A percentile compares a stretch with the other conserved stretches of the same genome.
phyloP scores from a whole-genome alignment of 2,888 invertebrate species.

The Tupiocoris notatus region DNA sequence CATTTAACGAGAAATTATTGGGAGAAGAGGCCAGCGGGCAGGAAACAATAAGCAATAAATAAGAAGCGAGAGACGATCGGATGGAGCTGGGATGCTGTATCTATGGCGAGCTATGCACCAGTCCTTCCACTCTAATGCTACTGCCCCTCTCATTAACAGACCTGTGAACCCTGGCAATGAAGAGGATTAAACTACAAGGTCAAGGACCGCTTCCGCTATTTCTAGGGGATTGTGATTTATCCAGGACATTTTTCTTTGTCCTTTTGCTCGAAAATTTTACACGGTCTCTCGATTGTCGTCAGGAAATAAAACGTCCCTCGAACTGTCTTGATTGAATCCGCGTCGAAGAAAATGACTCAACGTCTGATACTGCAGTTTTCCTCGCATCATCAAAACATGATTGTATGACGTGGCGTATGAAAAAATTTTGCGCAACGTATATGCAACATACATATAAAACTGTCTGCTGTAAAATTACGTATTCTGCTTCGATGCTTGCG shows the following conservation, averaged over 20 bases:
- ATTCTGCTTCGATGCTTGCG: too few species aligned
- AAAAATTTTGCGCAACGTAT: too few species aligned
- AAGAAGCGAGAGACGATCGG: conserved; percentile 1
- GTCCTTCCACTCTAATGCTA: neutral
- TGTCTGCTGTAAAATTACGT: too few species aligned
- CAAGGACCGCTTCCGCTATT: neutral
- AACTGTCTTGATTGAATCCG: neutral
- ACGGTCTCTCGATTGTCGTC: neutral
- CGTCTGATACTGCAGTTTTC: too few species aligned
- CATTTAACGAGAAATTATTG: conserved; percentile 48
- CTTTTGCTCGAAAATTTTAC: neutral
- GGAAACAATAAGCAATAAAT: conserved; percentile 45
- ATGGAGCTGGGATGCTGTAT: neutral
- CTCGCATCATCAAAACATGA: too few species aligned
- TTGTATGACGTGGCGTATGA: too few species aligned
- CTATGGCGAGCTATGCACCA: neutral
- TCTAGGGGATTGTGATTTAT: neutral
- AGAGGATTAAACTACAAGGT: neutral
- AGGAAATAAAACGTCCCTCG: neutral
- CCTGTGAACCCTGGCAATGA: neutral
- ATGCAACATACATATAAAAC: too few species aligned
- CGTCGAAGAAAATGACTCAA: neutral
- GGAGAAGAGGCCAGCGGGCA: conserved; percentile 35
- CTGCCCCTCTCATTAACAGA: neutral
- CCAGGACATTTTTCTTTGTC: neutral